Base-by-base conservation (phyloP, 2,888 invertebrate genomes). In the Operophtera brumata region DNA sequence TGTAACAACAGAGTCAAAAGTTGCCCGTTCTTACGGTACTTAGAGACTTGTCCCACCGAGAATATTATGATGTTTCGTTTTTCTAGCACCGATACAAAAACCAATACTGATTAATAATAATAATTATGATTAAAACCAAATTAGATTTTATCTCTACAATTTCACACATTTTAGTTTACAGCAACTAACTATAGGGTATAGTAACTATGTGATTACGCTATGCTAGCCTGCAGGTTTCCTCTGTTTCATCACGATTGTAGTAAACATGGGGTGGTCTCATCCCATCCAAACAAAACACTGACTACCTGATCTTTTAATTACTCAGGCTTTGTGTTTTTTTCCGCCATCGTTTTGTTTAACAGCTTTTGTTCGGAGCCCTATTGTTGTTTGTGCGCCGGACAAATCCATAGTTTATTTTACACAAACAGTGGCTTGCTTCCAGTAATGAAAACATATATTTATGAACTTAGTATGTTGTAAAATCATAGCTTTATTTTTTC, bases 281-380 rank as follows among this genome's bases (percentile, higher is more conserved):
- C 49, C 54, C 54, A 8, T 47, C 50, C 53, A 61, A 44, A 47
- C 64, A 56, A 61, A 65, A 65, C 64, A 66, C 65, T 66, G 72
- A 64, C 77, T 82, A 82, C 83, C 83, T 83, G 83, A 78, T 79
- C 72, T 77, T 77, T 78, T 79, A 80, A 80, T 82, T 79, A 77
- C 72, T 67, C 57, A 59, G 61, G 71, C 66, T 77, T 77, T 77
- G 72, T 73, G 64, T 71, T 65, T 64, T 30, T 64, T 68, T 67
- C 65, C 62, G 64, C 50, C 67, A 57, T 48, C 57, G 69, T 69
- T 73, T 71, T 73, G 67, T 72, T 71, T 66, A 64, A 63, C 66
- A 57, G 53, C 63, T 61, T 63, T 72, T 70, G 67, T 70, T 40
- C 50, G 44, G 37, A 45, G 43, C 43, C 50, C 56, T 50, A 60